Conservation (phyloP, 2,888 invertebrate genomes). For the Eucera pruinosa region DNA sequence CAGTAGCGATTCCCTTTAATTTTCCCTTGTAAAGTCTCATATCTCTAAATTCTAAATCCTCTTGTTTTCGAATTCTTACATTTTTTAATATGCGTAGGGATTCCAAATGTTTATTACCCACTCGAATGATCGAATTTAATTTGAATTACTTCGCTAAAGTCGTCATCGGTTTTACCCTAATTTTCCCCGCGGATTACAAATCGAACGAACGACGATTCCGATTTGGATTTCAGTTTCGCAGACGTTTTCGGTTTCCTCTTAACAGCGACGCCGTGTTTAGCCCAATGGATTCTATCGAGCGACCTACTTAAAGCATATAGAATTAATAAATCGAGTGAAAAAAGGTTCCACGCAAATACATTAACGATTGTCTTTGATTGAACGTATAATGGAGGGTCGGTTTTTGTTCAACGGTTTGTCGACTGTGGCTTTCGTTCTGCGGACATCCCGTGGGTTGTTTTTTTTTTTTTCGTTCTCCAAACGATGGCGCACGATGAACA, state of each 20-base stretch:
- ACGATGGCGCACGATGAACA: conserved; percentile 40
- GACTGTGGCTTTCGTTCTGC: conserved; percentile 32
- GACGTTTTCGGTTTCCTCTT: no score
- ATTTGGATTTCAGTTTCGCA: no score
- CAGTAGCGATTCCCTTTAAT: no score
- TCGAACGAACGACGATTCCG: neutral
- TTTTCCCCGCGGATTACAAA: neutral
- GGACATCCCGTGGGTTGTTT: conserved; percentile 12
- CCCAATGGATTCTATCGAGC: neutral
- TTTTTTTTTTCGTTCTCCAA: conserved; percentile 6
- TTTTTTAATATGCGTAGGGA: no score
- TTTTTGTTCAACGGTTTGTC: conserved; percentile 21
- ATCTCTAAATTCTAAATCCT: no score
- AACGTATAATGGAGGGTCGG: conserved; percentile 51
- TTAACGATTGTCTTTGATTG: conserved; percentile 58
- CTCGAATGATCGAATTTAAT: no score
- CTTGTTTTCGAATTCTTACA: no score
- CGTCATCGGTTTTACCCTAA: no score
- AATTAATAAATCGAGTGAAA: conserved; percentile 11
- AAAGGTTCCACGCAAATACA: conserved; percentile 23
- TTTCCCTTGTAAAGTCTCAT: no score
- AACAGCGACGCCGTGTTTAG: neutral
- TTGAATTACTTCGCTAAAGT: no score
- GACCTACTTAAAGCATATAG: conserved; percentile 1
- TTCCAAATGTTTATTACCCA: no score